A percentile compares a stretch with the other conserved stretches of the same genome.
Evolutionary conservation across 2,113 vertebrate species (phyloP).

Genomic region (Tragelaphus buxtoni): DNA sequence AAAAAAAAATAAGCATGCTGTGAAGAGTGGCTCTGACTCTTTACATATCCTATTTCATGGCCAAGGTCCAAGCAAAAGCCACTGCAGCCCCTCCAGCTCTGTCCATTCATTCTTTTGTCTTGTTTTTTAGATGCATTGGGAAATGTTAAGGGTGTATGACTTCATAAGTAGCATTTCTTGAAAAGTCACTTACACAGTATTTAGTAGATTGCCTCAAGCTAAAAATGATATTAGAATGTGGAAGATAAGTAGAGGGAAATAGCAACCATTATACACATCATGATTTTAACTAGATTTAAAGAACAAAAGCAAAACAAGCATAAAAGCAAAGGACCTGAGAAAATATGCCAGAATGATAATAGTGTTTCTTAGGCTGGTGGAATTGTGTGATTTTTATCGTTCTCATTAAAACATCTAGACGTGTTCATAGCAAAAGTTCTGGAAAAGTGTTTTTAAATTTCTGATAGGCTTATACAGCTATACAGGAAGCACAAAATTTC

Average conservation of each 20-base stretch:
- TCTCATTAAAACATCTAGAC: not conserved
- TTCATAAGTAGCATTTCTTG: not conserved
- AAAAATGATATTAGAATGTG: not conserved
- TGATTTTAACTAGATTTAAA: not conserved
- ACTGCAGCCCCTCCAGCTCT: not conserved
- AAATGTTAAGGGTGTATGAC: not conserved
- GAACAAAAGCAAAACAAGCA: not conserved
- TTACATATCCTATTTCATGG: not conserved
- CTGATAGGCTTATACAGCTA: not conserved
- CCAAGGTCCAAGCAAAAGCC: not conserved
- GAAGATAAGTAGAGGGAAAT: not conserved
- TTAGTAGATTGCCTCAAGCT: not conserved
- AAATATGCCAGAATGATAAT: not conserved
- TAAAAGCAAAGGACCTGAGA: not conserved
- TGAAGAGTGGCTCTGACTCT: not conserved
- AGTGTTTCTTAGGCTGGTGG: not conserved
- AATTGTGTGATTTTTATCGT: not conserved
- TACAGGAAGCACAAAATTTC: not conserved
- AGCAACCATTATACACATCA: not conserved
- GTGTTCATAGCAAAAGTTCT: not conserved
- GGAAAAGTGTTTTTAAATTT: not conserved
- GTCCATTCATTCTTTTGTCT: not conserved
- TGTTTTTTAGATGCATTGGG: not conserved
- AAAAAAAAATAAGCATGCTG: constrained; percentile 55
- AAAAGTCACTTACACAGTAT: not conserved